Evolutionary conservation across 2,113 vertebrate species (phyloP), one percentile per base, ranked within the genome.

Genomic region (Sminthopsis crassicaudata): DNA sequence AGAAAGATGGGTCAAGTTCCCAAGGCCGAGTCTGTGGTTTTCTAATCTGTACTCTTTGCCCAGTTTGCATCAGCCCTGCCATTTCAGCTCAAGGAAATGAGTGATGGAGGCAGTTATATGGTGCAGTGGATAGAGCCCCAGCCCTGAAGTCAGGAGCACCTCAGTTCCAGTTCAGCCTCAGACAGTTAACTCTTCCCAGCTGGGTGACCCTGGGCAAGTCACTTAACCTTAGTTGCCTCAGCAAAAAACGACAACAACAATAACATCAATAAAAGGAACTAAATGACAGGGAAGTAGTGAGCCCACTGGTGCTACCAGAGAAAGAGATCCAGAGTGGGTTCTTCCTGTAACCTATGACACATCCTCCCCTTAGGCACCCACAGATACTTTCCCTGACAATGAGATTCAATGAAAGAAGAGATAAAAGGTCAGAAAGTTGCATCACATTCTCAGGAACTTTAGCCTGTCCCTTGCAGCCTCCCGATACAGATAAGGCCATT

Each of bases 1-100:
- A 97, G 98, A 98, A 67, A 98, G 97, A 93, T n/a, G n/a, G n/a
- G n/a, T n/a, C n/a, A n/a, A n/a, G n/a, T 36, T 67, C 50, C 67
- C 5, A 76, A n/a, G 36, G 51, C 52, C 42, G 0, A 12, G 30
- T 24, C 90, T 98, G 84, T 46, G 57, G 25, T 60, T 60, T 93
- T 89, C 50, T 91, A 96, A 91, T 22, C 14, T 36, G 30, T 36
- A 1, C 30, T 4, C 9, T 67, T 91, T 94, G 95, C 95, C 97
- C 60, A 27, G 30, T 67, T 4, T n/a, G 60, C 3, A 67, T 97
- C 98, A 95, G 92, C 91, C 93, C 93, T 94, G 96, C 93, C 88
- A 54, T 50, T 91, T 93, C 54, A 90, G 57, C 55, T 30, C 48
- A 27, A 19, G 90, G 48, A 67, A 30, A 76, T 36, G 92, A 91